Base-by-base conservation (phyloP, 2,797 vertebrate genomes). In the Hephaestus fuliginosus region DNA sequence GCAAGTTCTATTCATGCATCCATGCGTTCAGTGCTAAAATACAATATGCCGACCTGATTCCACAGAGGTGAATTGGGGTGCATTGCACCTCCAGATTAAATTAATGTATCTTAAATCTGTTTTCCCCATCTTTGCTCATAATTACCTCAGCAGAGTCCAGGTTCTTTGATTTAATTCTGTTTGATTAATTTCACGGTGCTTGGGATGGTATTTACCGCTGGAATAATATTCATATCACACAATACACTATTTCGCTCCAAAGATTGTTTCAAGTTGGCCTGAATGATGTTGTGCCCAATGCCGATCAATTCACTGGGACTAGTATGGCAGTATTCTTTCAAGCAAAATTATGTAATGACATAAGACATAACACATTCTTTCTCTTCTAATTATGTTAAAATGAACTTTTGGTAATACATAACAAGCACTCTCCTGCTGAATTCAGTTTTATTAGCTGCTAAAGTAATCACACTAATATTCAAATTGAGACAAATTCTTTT, bases 1-100 rank as follows among this genome's bases (percentile, higher is more conserved):
- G 53, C 22, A 62, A 48, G 44, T 69, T 77, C 13, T 66, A 10
- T 0, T 60, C 56, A 51, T 70, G 55, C 9, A 55, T 70, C 49
- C 62, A 56, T 25, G 25, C 25, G 25, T 52, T 76, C 51, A 71
- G 41, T 56, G 46, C 44, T 68, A 78, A 70, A 75, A 61, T 77
- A 77, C 13, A 78, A 58, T 68, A 46, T 28, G 41, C 61, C 74
- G 60, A 85, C 69, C 74, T 0, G 3, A 3, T 83, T 66, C 28
- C 25, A 75, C 43, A 71, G 63, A 82, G 25, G 70, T 75, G n/a
- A 78, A 75, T 73, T 36, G 36, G 10, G 58, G 51, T 81, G 56
- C 25, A 17, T 14, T 73, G 41, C 46, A 33, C 61, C 33, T 36
- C 52, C 51, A 22, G 61, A 55, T 79, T 25, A 70, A 78, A 76